Evolutionary conservation across 64 coral and sea anemone genomes (phyloP).

Genomic region (Dendronephthya gigantea): DNA sequence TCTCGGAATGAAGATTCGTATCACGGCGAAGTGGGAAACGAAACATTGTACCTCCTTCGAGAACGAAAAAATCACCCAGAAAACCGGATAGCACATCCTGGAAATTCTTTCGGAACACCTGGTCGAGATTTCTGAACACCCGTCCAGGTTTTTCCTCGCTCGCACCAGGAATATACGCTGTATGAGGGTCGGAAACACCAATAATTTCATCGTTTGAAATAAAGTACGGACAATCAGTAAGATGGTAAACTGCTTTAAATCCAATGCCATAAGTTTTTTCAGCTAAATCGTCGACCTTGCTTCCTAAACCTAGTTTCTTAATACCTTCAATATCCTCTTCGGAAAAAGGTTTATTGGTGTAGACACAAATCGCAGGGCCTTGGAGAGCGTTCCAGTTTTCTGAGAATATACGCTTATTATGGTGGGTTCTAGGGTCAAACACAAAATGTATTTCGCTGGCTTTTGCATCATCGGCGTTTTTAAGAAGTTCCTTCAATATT

Average conservation of each 20-base stretch:
- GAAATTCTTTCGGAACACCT: slow-evolving; percentile 32
- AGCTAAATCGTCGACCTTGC: slow-evolving; percentile 12
- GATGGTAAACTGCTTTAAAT: slow-evolving; percentile 66
- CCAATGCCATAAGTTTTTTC: slow-evolving; percentile 45
- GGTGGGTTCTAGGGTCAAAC: background rate
- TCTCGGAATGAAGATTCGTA: slow-evolving; percentile 24
- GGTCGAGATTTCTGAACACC: slow-evolving; percentile 30
- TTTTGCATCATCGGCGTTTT: slow-evolving; percentile 11
- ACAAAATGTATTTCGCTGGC: background rate
- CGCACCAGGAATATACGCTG: slow-evolving; percentile 44
- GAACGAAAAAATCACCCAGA: slow-evolving; percentile 59
- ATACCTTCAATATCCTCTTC: background rate
- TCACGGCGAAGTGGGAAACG: slow-evolving; percentile 56
- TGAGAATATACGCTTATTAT: background rate
- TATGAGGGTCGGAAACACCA: slow-evolving; percentile 62
- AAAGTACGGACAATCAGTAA: slow-evolving; percentile 65
- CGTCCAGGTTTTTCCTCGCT: slow-evolving; percentile 39
- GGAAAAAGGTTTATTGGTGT: background rate
- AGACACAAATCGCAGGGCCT: background rate
- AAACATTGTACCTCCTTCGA: slow-evolving; percentile 61
- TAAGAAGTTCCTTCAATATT: background rate
- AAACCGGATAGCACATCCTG: slow-evolving; percentile 59
- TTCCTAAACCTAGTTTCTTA: background rate
- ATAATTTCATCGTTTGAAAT: slow-evolving; percentile 52
- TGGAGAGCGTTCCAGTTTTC: background rate